Evolutionary conservation across 2,797 vertebrate genomes (phyloP).

Genomic region (Sebastes trivittatus): DNA sequence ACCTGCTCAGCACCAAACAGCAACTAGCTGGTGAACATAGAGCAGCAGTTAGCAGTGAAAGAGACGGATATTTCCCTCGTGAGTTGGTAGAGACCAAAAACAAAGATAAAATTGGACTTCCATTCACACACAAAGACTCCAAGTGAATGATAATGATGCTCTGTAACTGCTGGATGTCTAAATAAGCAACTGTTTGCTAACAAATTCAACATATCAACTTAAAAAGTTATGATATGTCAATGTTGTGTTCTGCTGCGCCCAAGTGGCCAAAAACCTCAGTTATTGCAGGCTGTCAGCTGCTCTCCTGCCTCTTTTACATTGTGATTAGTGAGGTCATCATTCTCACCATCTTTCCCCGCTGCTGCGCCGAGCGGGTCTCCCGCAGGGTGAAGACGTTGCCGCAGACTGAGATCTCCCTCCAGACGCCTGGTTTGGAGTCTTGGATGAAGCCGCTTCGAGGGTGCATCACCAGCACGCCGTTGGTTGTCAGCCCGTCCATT

Average conservation of each 20-base stretch:
- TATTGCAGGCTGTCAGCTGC: background rate
- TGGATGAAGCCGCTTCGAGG: constrained; percentile 95
- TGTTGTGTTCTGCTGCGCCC: background rate
- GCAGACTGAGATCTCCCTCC: constrained; percentile 98
- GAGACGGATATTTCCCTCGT: background rate
- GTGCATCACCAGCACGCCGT: constrained; percentile 98
- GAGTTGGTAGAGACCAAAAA: background rate
- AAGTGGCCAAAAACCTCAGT: background rate
- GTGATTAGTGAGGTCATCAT: no score
- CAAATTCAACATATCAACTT: background rate
- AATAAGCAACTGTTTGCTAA: background rate
- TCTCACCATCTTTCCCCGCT: constrained; percentile 96
- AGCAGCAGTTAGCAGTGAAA: background rate
- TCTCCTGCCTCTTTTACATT: background rate
- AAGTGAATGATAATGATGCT: background rate
- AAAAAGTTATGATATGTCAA: background rate
- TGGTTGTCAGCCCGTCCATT: constrained; percentile 98
- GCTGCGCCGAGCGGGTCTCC: constrained; percentile 97
- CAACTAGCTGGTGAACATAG: background rate
- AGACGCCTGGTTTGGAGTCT: constrained; percentile 97
- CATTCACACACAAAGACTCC: background rate
- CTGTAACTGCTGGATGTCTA: background rate
- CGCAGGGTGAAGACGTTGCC: constrained; percentile 96
- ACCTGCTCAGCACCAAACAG: background rate
- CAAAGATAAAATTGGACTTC: background rate